Base-by-base conservation (phyloP, 2,797 vertebrate species). In the Fratercula arctica region DNA sequence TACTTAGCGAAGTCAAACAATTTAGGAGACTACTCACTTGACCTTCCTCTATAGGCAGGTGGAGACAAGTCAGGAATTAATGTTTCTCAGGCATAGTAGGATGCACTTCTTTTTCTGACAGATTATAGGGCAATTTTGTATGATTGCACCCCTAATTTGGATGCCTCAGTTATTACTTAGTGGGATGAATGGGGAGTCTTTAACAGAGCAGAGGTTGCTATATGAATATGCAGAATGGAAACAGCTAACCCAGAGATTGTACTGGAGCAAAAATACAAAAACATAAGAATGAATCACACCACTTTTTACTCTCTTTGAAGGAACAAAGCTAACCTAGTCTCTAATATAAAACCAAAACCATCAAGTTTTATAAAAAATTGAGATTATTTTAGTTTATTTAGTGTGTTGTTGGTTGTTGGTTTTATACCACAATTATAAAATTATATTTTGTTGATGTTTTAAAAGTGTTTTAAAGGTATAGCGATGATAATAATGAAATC, bases 401-500 rank as follows among this genome's bases (percentile, higher is more conserved):
- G 10, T 28, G 5, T 1, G 0, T 10, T 86, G 18, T 67, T 53
- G 1, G 4, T 23, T 46, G 56, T 67, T 86, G 75, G 54, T 82
- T 85, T 78, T n/a, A 39, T 17, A 64, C 5, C 10, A 28, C 3
- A 43, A 24, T 87, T 80, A 51, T 23, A 92, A 97, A 96, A 92
- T 67, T 67, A 21, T 61, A 63, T 66, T 81, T 93, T 95, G 77
- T 78, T 92, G 57, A 51, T 67, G 1, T 25, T 77, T 90, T 48
- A 23, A 46, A 89, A 26, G 21, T 39, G 14, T 41, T 82, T 5
- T 77, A 63, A 73, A 92, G 33, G 31, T 90, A 64, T 66, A 93
- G 10, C n/a, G 87, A 39, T 77, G 79, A 85, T 85, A 96, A 95
- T 92, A 95, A 97, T 95, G 83, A 97, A 97, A 97, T 97, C 94